phyloP scores from a whole-genome alignment of 2,797 vertebrate genomes.

The Pogonophryne albipinna region DNA sequence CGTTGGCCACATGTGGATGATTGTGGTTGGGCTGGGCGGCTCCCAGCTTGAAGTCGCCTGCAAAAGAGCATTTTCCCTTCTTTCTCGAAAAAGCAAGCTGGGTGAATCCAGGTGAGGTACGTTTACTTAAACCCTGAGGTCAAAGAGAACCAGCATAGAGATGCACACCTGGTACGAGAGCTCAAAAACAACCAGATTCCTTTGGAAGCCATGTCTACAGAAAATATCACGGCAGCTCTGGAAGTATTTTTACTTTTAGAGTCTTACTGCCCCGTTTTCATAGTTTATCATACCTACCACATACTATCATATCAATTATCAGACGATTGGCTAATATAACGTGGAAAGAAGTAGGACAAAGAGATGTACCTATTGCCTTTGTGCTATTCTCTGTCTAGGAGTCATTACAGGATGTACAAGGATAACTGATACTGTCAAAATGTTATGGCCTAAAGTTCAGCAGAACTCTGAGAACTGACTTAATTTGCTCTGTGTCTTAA shows the following conservation, averaged over 20 bases:
- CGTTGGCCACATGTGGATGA: conserved; percentile 43
- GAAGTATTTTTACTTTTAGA: not conserved
- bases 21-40: conserved; percentile 19
- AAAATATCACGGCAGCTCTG: not conserved
- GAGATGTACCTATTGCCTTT: not conserved
- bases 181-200: conserved; percentile 7
- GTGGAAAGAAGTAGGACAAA: not conserved
- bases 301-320: not conserved
- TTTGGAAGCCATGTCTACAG: not conserved
- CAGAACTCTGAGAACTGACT: too few species aligned
- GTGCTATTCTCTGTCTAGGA: too few species aligned
- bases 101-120: conserved; percentile 37
- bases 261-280: not conserved
- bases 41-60: conserved; percentile 15
- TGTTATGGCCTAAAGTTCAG: too few species aligned
- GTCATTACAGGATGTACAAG: too few species aligned
- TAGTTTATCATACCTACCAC: not conserved
- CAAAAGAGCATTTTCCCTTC: conserved; percentile 16
- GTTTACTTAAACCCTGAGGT: conserved; percentile 30
- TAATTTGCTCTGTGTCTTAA: too few species aligned
- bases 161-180: conserved; percentile 54
- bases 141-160: conserved; percentile 30
- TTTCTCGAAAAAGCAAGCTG: not conserved
- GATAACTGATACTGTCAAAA: too few species aligned
- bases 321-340: not conserved